These are phyloP conservation scores for Glyptemys insculpta DNA, from an alignment of 2,797 vertebrate species.

Conservation along the genomic window DNA sequence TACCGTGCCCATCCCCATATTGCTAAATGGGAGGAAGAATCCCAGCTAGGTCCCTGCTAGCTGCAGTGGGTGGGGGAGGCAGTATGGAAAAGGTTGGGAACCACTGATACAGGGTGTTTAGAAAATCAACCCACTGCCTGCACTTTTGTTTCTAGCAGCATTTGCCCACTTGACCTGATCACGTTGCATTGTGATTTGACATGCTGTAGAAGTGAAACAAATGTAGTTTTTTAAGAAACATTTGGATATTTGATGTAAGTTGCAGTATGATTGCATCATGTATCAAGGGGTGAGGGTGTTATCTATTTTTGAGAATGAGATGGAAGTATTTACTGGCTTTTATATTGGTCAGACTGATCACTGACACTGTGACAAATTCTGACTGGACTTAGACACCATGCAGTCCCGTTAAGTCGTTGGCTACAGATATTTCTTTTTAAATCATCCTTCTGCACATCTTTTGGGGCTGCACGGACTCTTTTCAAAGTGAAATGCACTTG, in stretches of 20 bases:
- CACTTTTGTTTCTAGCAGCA: neutral
- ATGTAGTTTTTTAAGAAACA: neutral
- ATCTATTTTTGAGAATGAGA: neutral
- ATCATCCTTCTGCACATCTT: slow-evolving; percentile 17
- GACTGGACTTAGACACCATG: neutral
- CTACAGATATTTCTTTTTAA: slow-evolving; percentile 47
- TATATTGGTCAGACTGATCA: neutral
- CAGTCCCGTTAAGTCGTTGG: neutral
- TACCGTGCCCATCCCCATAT: neutral
- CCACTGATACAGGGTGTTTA: neutral
- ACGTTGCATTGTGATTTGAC: neutral
- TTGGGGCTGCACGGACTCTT: neutral
- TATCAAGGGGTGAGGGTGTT: neutral
- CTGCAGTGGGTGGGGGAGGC: neutral
- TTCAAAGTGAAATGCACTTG: slow-evolving; percentile 25
- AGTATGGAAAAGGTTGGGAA: neutral
- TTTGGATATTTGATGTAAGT: neutral
- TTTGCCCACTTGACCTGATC: neutral
- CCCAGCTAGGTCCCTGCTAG: neutral
- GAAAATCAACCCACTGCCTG: rapidly evolving
- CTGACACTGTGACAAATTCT: slow-evolving; percentile 30
- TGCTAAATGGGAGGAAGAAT: neutral
- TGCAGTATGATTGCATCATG: neutral
- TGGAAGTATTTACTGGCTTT: neutral
- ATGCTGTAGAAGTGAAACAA: neutral